phyloP scores from a whole-genome alignment of 2,113 vertebrate species.

The Opisthocomus hoazin region DNA sequence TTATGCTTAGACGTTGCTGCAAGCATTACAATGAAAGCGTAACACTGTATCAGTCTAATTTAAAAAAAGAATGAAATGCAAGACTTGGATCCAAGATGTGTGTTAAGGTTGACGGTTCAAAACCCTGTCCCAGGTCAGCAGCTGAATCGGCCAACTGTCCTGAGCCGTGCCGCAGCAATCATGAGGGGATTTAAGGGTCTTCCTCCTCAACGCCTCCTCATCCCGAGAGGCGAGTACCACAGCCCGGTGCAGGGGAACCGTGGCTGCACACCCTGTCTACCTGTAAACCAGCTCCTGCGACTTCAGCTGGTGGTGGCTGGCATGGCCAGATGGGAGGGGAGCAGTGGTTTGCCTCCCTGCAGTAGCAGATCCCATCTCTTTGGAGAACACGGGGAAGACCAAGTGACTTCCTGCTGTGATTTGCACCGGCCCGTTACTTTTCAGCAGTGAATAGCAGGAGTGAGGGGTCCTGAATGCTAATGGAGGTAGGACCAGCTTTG shows the following conservation, averaged over 20 bases:
- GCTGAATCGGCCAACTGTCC: not conserved
- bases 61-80: not conserved
- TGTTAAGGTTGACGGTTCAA: not conserved
- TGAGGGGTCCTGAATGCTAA: not conserved
- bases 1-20: not conserved
- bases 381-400: not conserved
- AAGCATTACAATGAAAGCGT: not conserved
- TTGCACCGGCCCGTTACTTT: not conserved
- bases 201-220: not conserved
- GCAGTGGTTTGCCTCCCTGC: not conserved
- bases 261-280: not conserved
- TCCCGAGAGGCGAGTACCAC: not conserved
- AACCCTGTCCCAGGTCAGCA: not conserved
- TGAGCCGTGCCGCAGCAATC: rapidly evolving
- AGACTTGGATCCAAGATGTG: not conserved
- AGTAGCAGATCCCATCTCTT: not conserved
- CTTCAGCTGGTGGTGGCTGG: not conserved
- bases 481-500: not conserved
- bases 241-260: not conserved
- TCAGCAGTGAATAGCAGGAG: not conserved
- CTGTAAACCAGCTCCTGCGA: not conserved
- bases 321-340: not conserved
- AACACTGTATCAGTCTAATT: not conserved
- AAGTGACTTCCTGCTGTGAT: not conserved
- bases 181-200: not conserved